Evolutionary conservation across 2,113 vertebrate species (phyloP), one percentile per base, ranked within the genome.

Genomic region (Hippocampus zosterae): DNA sequence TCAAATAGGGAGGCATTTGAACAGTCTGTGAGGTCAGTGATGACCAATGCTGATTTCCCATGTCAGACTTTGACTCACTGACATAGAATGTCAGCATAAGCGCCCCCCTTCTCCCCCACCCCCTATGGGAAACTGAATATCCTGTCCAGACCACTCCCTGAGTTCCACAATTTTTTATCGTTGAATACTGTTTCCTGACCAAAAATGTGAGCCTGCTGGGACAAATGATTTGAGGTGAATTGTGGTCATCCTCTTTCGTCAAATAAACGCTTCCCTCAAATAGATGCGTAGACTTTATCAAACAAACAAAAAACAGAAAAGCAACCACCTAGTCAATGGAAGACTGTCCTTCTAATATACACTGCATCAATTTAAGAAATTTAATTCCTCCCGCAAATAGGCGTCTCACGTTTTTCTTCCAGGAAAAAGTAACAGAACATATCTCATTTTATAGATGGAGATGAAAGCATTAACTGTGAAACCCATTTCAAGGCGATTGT

Each of bases 61-160:
- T 65, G 33, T 63, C 68, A 76, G 41, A 1, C 56, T 74, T 80
- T 85, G 82, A 90, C 66, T 88, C 84, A 89, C 72, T 80, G 68
- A 77, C 77, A 80, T 82, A 81, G 78, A 79, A 84, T 84, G 83
- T 65, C 56, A 46, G 77, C 61, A 64, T 77, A 13, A 41, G 16
- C 18, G 18, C 19, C 37, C 40, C 61, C 10, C 19, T 33, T 75
- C 56, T 72, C 79, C 69, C 76, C 70, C 77, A 81, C 64, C 70
- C 77, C 83, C 64, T 48, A 57, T 59, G 76, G 80, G 87, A 81
- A 86, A 73, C 75, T 68, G 65, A 64, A 87, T 78, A 84, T 88
- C 83, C 86, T 84, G 86, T 75, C 86, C 74, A 85, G 87, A 88
- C 86, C 88, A 86, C 76, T 79, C 50, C 53, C 27, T 53, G 65